Evolutionary conservation across 2,113 vertebrate genomes (phyloP).

Genomic region (Lethenteron reissneri): DNA sequence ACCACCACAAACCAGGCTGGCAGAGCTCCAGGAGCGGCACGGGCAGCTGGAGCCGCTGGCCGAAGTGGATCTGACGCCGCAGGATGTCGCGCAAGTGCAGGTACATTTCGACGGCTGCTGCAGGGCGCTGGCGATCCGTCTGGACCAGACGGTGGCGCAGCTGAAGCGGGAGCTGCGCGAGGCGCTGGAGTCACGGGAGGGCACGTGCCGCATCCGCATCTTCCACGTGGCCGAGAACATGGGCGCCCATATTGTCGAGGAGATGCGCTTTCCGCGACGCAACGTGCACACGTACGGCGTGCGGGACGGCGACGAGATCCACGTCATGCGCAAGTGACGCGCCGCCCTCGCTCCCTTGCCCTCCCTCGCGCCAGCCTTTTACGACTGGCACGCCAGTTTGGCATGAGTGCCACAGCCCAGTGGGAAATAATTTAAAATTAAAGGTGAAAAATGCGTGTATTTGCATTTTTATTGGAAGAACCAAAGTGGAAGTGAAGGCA

Average conservation of each 20-base stretch:
- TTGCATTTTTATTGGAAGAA: too few species aligned
- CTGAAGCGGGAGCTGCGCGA: constrained; percentile 55
- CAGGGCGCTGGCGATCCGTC: constrained; percentile 47
- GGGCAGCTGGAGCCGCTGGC: constrained; percentile 73
- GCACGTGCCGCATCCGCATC: constrained; percentile 52
- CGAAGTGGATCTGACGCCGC: constrained; percentile 66
- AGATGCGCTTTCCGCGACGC: constrained; percentile 56
- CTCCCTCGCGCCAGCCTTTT: too few species aligned
- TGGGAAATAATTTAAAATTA: too few species aligned
- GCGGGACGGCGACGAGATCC: constrained; percentile 74
- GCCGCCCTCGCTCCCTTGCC: too few species aligned
- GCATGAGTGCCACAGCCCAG: too few species aligned
- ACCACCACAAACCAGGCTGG: too few species aligned
- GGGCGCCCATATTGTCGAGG: constrained; percentile 42
- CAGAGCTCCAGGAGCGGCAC: constrained; percentile 52
- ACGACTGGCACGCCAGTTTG: too few species aligned
- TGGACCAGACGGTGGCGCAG: constrained; percentile 76
- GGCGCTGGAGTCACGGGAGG: constrained; percentile 24
- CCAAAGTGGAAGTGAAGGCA: too few species aligned
- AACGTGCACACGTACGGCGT: constrained; percentile 74
- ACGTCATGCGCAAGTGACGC: constrained; percentile 41
- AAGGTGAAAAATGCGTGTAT: too few species aligned
- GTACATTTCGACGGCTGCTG: constrained; percentile 58
- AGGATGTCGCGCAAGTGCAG: constrained; percentile 50
- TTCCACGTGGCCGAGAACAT: constrained; percentile 57